These are phyloP conservation scores for Chrysoperla carnea DNA, from an alignment of 1,140 invertebrate species.

Conservation along the genomic window DNA sequence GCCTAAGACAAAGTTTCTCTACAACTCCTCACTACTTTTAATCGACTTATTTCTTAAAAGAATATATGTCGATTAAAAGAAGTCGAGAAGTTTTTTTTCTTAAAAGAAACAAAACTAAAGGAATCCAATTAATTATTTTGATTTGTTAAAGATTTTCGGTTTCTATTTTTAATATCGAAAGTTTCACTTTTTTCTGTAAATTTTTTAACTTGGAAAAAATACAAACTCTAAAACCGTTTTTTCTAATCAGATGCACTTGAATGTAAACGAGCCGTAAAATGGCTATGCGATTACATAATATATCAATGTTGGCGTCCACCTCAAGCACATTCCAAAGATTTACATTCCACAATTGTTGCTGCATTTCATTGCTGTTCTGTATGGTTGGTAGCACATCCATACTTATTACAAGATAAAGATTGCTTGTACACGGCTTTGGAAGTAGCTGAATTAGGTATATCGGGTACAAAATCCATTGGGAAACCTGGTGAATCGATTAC, in stretches of 20 bases:
- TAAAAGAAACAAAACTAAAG: no score
- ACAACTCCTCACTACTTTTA: no score
- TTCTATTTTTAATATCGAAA: no score
- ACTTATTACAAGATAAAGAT: conserved; percentile 77
- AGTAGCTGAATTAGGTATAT: conserved; percentile 94
- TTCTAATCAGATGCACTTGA: conserved; percentile 69
- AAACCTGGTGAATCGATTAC: conserved; percentile 77
- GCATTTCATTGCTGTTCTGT: conserved; percentile 81
- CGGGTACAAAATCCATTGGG: conserved; percentile 76
- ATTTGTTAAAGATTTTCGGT: no score
- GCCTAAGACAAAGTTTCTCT: no score
- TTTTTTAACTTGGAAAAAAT: no score
- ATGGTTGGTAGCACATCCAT: conserved; percentile 82
- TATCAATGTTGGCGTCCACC: conserved; percentile 92
- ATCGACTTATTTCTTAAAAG: no score
- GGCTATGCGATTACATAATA: conserved; percentile 95
- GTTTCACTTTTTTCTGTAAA: no score
- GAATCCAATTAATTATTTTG: no score
- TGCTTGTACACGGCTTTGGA: conserved; percentile 85
- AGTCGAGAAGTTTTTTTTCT: no score
- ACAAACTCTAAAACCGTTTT: no score
- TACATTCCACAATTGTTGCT: conserved; percentile 94
- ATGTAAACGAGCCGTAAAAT: conserved; percentile 86
- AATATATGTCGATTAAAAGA: no score
- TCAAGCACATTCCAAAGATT: conserved; percentile 88